These are phyloP conservation scores for Cichlasoma orientale DNA, from an alignment of 2,797 vertebrate genomes.

Conservation along the genomic window DNA sequence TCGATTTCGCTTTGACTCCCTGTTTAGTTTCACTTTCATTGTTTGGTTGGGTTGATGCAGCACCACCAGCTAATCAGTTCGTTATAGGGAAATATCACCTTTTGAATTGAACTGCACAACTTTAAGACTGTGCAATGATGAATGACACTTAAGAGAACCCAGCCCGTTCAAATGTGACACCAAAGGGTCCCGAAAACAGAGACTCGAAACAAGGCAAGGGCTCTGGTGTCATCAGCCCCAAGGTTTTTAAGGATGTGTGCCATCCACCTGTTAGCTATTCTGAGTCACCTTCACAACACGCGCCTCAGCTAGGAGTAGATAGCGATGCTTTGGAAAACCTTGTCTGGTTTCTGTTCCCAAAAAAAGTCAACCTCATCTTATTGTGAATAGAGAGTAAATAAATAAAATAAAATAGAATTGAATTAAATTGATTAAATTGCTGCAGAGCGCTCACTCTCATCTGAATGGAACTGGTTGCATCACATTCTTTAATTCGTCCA, in stretches of 20 bases:
- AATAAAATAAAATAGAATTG: slow-evolving; percentile 1
- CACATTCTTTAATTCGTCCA: background rate
- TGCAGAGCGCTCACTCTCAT: background rate
- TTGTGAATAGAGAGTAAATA: background rate
- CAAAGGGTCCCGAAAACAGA: background rate
- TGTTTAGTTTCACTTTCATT: background rate
- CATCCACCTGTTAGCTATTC: background rate
- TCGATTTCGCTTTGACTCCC: background rate
- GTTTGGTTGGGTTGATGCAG: background rate
- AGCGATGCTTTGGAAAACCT: background rate
- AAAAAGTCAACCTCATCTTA: background rate
- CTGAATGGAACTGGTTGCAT: background rate
- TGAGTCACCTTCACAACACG: background rate
- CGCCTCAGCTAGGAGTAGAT: background rate
- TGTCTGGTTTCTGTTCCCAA: background rate
- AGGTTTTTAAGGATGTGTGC: too few species aligned
- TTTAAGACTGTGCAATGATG: background rate
- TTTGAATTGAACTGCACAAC: background rate
- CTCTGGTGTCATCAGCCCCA: too few species aligned
- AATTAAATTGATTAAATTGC: background rate
- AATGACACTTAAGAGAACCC: background rate
- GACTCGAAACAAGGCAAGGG: background rate
- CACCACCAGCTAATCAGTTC: background rate
- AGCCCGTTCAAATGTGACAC: background rate
- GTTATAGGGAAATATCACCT: background rate